Evolutionary conservation across 2,888 invertebrate genomes (phyloP).

Genomic region (Priocnemis perturbator): DNA sequence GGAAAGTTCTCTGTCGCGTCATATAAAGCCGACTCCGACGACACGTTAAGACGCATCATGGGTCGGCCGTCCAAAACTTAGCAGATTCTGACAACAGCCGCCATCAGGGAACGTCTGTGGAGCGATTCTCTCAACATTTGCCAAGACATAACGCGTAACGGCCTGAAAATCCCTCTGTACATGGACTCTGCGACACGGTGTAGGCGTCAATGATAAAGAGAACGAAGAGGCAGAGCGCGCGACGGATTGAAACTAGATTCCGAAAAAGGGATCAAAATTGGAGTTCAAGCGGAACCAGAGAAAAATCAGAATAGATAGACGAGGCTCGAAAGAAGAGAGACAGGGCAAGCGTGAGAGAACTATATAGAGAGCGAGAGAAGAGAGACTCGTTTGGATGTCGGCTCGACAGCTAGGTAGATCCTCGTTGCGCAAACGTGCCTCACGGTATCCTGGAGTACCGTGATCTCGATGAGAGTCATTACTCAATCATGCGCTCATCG

Average conservation of each 20-base stretch:
- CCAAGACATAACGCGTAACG: slow-evolving; percentile 51
- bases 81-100: slow-evolving; percentile 55
- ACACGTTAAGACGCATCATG: slow-evolving; percentile 60
- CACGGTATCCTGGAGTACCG: slow-evolving; percentile 23
- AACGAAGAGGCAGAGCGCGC: background rate
- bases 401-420: slow-evolving; percentile 56
- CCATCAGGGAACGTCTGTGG: slow-evolving; percentile 53
- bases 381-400: slow-evolving; percentile 61
- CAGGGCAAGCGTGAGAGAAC: no score
- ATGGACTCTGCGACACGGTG: background rate
- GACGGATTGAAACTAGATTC: background rate
- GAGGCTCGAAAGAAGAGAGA: no score
- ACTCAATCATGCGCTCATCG: slow-evolving; percentile 32
- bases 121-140: slow-evolving; percentile 50
- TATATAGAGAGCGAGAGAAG: slow-evolving; percentile 5
- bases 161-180: slow-evolving; percentile 1
- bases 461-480: slow-evolving; percentile 24
- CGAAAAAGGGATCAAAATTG: slow-evolving; percentile 16
- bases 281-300: no score
- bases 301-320: no score
- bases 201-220: background rate
- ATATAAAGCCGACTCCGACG: slow-evolving; percentile 34
- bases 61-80: slow-evolving; percentile 50
- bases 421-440: slow-evolving; percentile 6
- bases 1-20: slow-evolving; percentile 36